Evolutionary conservation across 1,140 invertebrate genomes (phyloP).

Genomic region (Telenomus remus): DNA sequence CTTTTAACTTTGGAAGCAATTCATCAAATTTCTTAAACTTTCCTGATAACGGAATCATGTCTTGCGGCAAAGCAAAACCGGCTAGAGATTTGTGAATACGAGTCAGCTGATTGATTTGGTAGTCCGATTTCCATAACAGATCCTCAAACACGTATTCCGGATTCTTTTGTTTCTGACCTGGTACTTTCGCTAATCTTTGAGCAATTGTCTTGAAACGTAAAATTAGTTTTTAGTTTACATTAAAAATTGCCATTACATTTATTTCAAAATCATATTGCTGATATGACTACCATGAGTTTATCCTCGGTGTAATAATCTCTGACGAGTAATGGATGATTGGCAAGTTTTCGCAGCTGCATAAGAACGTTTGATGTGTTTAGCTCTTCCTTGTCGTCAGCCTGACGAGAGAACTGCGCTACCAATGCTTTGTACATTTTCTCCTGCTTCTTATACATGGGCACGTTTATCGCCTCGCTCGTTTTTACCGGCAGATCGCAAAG

Average conservation of each 20-base stretch:
- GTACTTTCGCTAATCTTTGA: conserved; percentile 81
- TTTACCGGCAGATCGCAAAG: conserved; percentile 88
- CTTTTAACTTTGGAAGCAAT: conserved; percentile 84
- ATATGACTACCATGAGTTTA: conserved; percentile 78
- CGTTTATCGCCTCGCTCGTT: conserved; percentile 80
- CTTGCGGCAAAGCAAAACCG: conserved; percentile 79
- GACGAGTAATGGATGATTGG: conserved; percentile 91
- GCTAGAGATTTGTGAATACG: conserved; percentile 76
- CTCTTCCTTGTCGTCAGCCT: conserved; percentile 77
- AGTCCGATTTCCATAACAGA: conserved; percentile 91
- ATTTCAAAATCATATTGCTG: conserved; percentile 1
- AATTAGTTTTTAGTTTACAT: neutral
- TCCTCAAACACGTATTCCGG: conserved; percentile 91
- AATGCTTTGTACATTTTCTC: conserved; percentile 84
- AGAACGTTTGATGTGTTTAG: conserved; percentile 86
- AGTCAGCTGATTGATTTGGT: conserved; percentile 90
- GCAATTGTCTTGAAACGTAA: conserved; percentile 79
- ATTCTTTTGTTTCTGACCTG: conserved; percentile 86
- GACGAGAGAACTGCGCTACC: conserved; percentile 83
- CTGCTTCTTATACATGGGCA: conserved; percentile 83
- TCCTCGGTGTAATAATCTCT: conserved; percentile 86
- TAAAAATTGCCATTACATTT: too few relatives aligned
- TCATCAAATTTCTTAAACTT: conserved; percentile 90
- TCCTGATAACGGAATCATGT: conserved; percentile 85
- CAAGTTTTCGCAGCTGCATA: conserved; percentile 91